Evolutionary conservation across 2,797 vertebrate species (phyloP).

Genomic region (Brotula barbata): DNA sequence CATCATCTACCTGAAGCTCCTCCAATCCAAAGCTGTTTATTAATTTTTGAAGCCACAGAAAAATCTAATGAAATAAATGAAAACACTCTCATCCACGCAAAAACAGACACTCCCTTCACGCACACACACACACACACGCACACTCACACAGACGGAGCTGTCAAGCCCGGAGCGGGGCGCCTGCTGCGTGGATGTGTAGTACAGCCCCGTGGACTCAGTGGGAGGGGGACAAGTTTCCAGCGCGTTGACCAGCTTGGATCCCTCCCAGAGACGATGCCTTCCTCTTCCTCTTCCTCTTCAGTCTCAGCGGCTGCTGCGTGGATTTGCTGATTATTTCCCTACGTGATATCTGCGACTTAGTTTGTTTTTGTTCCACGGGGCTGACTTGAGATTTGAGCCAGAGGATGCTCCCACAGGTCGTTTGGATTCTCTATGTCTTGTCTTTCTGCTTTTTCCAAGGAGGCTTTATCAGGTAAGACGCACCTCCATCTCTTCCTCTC

Average conservation of each 20-base stretch:
- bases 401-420: constrained; percentile 83
- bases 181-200: constrained; percentile 64
- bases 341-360: constrained; percentile 62
- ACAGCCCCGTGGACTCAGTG: constrained; percentile 69
- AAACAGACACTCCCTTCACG: constrained; percentile 36
- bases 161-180: constrained; percentile 43
- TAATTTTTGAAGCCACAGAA: too few species aligned
- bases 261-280: constrained; percentile 76
- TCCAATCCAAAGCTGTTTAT: too few species aligned
- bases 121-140: constrained; percentile 42
- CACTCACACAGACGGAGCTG: constrained; percentile 39
- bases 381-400: constrained; percentile 67
- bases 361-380: constrained; percentile 32
- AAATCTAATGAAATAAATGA: too few species aligned
- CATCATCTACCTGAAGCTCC: too few species aligned
- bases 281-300: constrained; percentile 63
- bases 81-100: too few species aligned
- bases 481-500: neutral
- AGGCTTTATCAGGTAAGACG: constrained; percentile 82
- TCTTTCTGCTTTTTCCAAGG: constrained; percentile 81
- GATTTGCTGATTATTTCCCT: constrained; percentile 73
- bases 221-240: constrained; percentile 78
- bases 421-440: constrained; percentile 80
- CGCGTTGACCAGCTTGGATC: constrained; percentile 69
- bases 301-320: constrained; percentile 68